Conservation (phyloP, 1,140 invertebrate species). For the Chymomyza costata region DNA sequence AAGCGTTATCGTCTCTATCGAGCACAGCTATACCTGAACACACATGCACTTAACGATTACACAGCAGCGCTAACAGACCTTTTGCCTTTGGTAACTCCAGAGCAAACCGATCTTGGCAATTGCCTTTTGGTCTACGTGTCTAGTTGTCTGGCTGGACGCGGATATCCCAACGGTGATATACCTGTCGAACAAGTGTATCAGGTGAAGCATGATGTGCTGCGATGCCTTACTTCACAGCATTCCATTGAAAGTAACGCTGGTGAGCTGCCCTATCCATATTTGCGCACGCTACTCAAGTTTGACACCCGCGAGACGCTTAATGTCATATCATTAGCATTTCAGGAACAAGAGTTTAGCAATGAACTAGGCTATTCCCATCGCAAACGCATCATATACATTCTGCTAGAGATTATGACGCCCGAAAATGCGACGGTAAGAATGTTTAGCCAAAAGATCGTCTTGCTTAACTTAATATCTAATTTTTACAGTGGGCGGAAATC, state of each 20-base stretch:
- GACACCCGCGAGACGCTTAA: conserved; percentile 94
- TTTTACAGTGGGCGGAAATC: conserved; percentile 76
- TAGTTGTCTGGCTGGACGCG: conserved; percentile 93
- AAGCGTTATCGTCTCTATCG: conserved; percentile 87
- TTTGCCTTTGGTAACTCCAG: conserved; percentile 76
- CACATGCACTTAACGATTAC: conserved; percentile 89
- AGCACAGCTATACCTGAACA: conserved; percentile 92
- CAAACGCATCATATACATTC: conserved; percentile 87
- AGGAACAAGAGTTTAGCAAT: conserved; percentile 86
- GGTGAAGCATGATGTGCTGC: conserved; percentile 85
- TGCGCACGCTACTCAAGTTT: conserved; percentile 88
- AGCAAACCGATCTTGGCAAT: conserved; percentile 84
- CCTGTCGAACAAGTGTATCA: conserved; percentile 81
- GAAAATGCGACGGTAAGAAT: conserved; percentile 82
- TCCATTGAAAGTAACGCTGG: conserved; percentile 80
- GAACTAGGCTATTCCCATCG: conserved; percentile 84
- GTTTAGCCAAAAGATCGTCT: conserved; percentile 21
- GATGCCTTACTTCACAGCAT: conserved; percentile 81
- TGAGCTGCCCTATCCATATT: conserved; percentile 86
- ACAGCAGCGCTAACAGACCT: conserved; percentile 89
- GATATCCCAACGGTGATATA: conserved; percentile 91
- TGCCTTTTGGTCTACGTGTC: conserved; percentile 94
- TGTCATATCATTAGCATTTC: conserved; percentile 91
- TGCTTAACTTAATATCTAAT: background rate
- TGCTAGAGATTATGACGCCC: conserved; percentile 85